A percentile compares a stretch with the other conserved stretches of the same genome.
Evolutionary conservation across 2,888 invertebrate species (phyloP).

Genomic region (Tanaodytes sp.): DNA sequence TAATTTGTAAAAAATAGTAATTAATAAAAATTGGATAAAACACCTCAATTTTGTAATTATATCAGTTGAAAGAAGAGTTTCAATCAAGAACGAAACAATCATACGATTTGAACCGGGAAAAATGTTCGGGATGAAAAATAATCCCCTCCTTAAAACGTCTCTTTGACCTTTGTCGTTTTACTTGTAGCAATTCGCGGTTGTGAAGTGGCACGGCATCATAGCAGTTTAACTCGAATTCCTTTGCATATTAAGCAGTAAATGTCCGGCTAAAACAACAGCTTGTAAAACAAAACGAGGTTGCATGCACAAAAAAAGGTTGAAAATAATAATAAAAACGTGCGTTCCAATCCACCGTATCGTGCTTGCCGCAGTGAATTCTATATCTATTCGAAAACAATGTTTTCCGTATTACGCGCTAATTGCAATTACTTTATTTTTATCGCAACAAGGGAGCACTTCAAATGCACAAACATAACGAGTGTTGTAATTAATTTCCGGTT

Average conservation of each 20-base stretch:
- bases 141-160: too few species aligned
- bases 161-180: neutral
- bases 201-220: neutral
- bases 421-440: slow-evolving; percentile 3
- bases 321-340: slow-evolving; percentile 8
- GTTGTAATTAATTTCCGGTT: too few species aligned
- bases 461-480: neutral
- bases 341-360: neutral
- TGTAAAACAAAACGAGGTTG: neutral
- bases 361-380: neutral
- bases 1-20: too few species aligned
- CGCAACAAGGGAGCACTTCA: neutral
- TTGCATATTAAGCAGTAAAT: slow-evolving; percentile 1
- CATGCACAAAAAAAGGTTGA: too few species aligned
- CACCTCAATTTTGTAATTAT: too few species aligned
- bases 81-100: too few species aligned
- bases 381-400: slow-evolving; percentile 5
- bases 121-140: too few species aligned
- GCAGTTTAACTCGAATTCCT: neutral
- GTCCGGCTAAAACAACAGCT: neutral
- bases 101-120: too few species aligned
- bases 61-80: too few species aligned
- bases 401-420: slow-evolving; percentile 4
- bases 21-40: too few species aligned
- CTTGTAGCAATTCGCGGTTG: neutral